Evolutionary conservation across 1,140 invertebrate species (phyloP), one percentile per base, ranked within the genome.

Genomic region (Bursaphelenchus mucronatus): DNA sequence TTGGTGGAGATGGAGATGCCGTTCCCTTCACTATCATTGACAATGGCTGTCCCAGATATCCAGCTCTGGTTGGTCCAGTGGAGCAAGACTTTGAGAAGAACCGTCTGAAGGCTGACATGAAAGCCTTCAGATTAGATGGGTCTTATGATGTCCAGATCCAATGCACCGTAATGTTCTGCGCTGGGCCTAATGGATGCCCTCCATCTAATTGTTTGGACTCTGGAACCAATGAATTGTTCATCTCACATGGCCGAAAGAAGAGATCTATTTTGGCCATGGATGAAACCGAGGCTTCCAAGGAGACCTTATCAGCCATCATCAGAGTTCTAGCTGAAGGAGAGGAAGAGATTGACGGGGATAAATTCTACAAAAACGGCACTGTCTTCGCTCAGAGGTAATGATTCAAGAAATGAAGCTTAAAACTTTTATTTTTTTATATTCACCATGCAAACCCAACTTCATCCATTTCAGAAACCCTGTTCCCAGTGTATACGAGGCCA

Each of bases 51-150:
- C 78, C 78, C 9, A 73, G 78, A 43, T 80, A 80, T 53, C 78
- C 78, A 17, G 78, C 78, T 11, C 71, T 80, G 8, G 80, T 81
- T 47, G 78, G 79, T 9, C 79, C 78, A 43, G 75, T 80, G 8
- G 77, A 80, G 56, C 78, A 80, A 62, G 78, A 81, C 54, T 80
- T 80, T 50, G 77, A 80, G 15, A 81, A 79, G 66, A 76, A 76
- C 46, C 61, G 59, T 39, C 76, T 79, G 30, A 71, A 71, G 49
- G 62, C 78, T 15, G 77, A 81, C 43, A 76, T 80, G 65, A 81
- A 81, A 41, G 78, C 78, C 6, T 80, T 80, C 76, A 76, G 78
- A 46, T 63, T 80, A 17, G 78, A 80, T 61, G 78, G 78, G 13
- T 80, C 78, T 19, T 80, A 80, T 54, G 78, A 80, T 61, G 70